Conservation (phyloP, 2,113 vertebrate genomes). For the Zosterops pallidus region DNA sequence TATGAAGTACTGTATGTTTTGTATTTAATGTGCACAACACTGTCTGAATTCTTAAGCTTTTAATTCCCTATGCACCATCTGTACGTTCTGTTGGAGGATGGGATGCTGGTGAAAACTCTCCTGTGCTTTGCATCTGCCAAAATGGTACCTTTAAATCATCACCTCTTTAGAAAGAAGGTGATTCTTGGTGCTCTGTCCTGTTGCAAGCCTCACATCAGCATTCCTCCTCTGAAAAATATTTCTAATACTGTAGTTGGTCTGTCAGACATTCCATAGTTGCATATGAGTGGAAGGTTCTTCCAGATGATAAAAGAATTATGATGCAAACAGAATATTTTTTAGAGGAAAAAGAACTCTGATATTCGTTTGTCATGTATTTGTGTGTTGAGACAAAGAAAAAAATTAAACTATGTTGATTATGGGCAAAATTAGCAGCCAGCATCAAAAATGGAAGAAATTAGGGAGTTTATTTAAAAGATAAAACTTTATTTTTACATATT, state of each 20-base stretch:
- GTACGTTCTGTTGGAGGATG: neutral
- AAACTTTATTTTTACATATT: neutral
- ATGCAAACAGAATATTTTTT: neutral
- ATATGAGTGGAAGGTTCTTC: neutral
- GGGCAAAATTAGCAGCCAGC: neutral
- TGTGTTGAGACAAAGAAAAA: neutral
- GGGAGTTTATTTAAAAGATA: neutral
- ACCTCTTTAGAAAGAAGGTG: neutral
- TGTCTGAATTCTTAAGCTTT: neutral
- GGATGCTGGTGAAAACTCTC: neutral
- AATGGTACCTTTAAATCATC: conserved; percentile 23
- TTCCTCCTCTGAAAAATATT: neutral
- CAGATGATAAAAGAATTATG: neutral
- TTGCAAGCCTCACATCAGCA: neutral
- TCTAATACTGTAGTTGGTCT: neutral
- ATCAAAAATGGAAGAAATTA: neutral
- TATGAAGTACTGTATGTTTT: neutral
- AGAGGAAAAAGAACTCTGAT: neutral
- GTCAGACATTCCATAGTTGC: neutral
- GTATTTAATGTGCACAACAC: neutral
- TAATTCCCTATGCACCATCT: neutral
- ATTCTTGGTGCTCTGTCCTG: neutral
- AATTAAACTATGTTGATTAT: neutral
- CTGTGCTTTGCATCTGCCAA: neutral
- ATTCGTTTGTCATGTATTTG: neutral